phyloP scores from a whole-genome alignment of 2,113 vertebrate species.

The Vidua macroura region DNA sequence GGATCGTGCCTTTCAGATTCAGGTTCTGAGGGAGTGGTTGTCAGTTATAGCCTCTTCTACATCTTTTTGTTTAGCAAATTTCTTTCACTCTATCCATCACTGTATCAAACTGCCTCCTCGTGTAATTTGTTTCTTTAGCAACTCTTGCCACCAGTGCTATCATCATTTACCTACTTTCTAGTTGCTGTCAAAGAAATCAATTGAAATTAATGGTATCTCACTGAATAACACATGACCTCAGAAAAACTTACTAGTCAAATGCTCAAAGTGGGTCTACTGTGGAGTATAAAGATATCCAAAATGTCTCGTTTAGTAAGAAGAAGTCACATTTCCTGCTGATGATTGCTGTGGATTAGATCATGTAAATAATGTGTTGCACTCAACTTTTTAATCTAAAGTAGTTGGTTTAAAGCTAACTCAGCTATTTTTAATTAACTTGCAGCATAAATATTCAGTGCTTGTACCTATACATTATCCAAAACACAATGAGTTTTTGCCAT shows the following conservation, averaged over 20 bases:
- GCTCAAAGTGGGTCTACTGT: neutral
- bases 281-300: neutral
- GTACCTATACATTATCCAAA: neutral
- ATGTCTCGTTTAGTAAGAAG: neutral
- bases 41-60: neutral
- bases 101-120: neutral
- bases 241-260: neutral
- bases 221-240: neutral
- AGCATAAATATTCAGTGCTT: neutral
- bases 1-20: neutral
- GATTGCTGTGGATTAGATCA: neutral
- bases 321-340: neutral
- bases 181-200: neutral
- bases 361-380: neutral
- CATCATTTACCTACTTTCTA: neutral
- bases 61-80: neutral
- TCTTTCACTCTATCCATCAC: neutral
- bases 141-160: neutral
- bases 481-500: neutral
- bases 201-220: neutral
- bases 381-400: neutral
- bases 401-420: neutral
- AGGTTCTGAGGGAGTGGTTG: neutral
- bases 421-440: neutral
- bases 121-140: neutral